phyloP scores from a whole-genome alignment of 2,113 vertebrate genomes.

The Casuarius casuarius region DNA sequence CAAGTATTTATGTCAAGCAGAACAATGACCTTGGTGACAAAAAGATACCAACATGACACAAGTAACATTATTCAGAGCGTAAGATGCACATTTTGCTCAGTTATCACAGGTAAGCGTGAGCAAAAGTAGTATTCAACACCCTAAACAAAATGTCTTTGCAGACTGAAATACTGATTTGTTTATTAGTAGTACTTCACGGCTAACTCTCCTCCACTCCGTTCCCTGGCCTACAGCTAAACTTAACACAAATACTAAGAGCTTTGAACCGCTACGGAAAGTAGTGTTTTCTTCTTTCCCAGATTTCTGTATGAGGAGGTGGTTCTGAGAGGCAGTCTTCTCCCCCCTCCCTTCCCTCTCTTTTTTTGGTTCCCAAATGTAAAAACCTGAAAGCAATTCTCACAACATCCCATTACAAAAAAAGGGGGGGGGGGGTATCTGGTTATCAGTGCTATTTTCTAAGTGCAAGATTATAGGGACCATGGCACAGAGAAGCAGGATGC shows the following conservation, averaged over 20 bases:
- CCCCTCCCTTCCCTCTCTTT: fast-evolving
- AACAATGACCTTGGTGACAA: fast-evolving
- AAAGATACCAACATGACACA: not conserved
- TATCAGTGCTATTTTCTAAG: not conserved
- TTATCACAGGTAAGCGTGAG: not conserved
- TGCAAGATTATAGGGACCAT: not conserved
- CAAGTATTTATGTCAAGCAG: not conserved
- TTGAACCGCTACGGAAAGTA: not conserved
- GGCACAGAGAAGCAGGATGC: not conserved
- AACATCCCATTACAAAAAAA: not conserved
- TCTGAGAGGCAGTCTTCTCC: not conserved
- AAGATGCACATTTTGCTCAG: not conserved
- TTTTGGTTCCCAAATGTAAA: not conserved
- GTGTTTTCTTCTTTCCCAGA: not conserved
- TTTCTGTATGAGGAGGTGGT: not conserved
- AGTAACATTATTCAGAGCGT: not conserved
- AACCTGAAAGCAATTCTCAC: not conserved
- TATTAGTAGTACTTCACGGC: not conserved
- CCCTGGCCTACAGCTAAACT: not conserved
- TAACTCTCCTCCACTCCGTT: not conserved
- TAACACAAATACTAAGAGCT: not conserved
- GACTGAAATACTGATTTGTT: not conserved
- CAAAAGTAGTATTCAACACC: not conserved
- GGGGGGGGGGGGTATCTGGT: not conserved
- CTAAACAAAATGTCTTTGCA: not conserved